Evolutionary conservation across 2,113 vertebrate species (phyloP).

Genomic region (Protobothrops flavoviridis): DNA sequence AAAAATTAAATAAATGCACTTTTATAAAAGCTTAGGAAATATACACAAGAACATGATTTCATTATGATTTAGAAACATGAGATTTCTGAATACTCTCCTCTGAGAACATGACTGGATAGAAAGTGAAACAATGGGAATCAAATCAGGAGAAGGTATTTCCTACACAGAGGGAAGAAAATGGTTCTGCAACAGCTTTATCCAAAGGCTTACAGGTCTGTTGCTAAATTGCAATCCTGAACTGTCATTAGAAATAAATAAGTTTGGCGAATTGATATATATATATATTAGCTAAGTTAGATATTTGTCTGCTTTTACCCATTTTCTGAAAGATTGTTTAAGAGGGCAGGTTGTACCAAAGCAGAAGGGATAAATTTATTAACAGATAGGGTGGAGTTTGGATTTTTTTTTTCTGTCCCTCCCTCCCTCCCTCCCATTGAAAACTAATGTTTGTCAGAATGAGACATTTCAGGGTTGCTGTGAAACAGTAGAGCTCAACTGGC

Average conservation of each 20-base stretch:
- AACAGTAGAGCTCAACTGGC: conserved; percentile 23
- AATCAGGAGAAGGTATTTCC: conserved; percentile 5
- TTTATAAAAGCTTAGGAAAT: not conserved
- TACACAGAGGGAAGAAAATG: conserved; percentile 30
- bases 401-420: conserved; percentile 8
- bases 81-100: not conserved
- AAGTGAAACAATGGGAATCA: conserved; percentile 27
- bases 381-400: conserved; percentile 38
- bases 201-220: not conserved
- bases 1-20: not conserved
- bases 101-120: not conserved
- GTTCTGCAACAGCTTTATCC: conserved; percentile 30
- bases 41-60: not conserved
- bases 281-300: conserved; percentile 42
- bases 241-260: conserved; percentile 13
- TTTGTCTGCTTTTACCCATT: conserved; percentile 30
- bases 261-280: conserved; percentile 22
- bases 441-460: conserved; percentile 30
- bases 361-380: conserved; percentile 42
- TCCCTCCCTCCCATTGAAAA: conserved; percentile 24
- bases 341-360: conserved; percentile 39
- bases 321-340: conserved; percentile 50
- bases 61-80: not conserved
- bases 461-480: conserved; percentile 20
- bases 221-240: not conserved